A percentile compares a stretch with the other conserved stretches of the same genome.
Evolutionary conservation across 2,797 vertebrate genomes (phyloP).

Genomic region (Danio tinwini): DNA sequence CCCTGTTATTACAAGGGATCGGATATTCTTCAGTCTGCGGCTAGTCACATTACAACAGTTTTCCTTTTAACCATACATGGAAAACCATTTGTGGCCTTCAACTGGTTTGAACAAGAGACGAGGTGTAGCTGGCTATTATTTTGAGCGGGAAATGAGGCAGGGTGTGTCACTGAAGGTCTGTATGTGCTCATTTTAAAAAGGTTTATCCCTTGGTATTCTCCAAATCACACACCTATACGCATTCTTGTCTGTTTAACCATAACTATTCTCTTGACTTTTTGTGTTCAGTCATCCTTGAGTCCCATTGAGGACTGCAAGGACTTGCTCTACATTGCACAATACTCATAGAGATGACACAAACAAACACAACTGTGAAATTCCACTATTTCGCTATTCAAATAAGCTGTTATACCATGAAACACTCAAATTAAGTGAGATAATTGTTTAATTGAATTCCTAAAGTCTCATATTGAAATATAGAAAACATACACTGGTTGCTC

Average conservation of each 20-base stretch:
- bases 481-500: constrained; percentile 69
- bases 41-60: not conserved
- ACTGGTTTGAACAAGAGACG: constrained; percentile 40
- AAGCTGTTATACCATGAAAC: not conserved
- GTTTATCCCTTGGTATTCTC: not conserved
- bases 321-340: not conserved
- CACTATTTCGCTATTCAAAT: not conserved
- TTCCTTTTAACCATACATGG: not conserved
- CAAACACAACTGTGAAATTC: not conserved
- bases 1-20: not conserved
- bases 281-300: constrained; percentile 11
- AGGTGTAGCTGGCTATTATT: constrained; percentile 17
- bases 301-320: not conserved
- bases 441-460: not conserved
- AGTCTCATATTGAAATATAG: constrained; percentile 20
- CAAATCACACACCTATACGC: constrained; percentile 20
- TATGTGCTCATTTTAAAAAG: constrained; percentile 4
- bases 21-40: constrained; percentile 3
- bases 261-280: not conserved
- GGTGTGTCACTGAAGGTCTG: constrained; percentile 20
- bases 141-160: constrained; percentile 14
- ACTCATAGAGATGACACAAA: not conserved
- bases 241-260: constrained; percentile 19
- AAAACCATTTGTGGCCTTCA: constrained; percentile 1
- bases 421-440: constrained; percentile 3